Evolutionary conservation across 2,797 vertebrate genomes (phyloP).

Genomic region (Lutjanus campechanus): DNA sequence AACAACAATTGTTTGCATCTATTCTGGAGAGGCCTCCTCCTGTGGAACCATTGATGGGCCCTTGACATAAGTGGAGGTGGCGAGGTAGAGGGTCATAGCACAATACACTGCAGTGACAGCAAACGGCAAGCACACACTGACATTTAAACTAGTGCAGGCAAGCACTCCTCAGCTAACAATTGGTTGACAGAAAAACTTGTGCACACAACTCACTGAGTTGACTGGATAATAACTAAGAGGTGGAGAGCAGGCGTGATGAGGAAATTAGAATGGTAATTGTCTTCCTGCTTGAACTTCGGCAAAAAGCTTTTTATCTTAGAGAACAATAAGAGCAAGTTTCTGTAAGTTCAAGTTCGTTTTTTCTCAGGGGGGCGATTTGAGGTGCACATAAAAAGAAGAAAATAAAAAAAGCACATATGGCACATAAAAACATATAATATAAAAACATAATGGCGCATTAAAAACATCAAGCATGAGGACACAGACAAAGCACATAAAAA

Average conservation of each 20-base stretch:
- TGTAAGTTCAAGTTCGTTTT: not conserved
- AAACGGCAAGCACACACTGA: slow-evolving; percentile 42
- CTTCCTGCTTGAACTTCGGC: slow-evolving; percentile 17
- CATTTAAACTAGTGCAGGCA: slow-evolving; percentile 25
- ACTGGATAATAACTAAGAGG: slow-evolving; percentile 42
- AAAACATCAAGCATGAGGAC: not conserved
- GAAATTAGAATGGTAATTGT: slow-evolving; percentile 39
- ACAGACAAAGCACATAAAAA: not conserved
- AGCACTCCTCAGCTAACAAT: slow-evolving; percentile 7
- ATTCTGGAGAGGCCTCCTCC: slow-evolving; percentile 18
- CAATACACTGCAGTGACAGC: slow-evolving; percentile 26
- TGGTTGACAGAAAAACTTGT: slow-evolving; percentile 25
- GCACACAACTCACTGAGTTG: slow-evolving; percentile 10
- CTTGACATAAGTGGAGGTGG: slow-evolving; percentile 42
- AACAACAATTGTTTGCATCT: slow-evolving; percentile 36
- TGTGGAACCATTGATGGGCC: slow-evolving; percentile 35
- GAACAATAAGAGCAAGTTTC: slow-evolving; percentile 8
- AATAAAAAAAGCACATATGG: slow-evolving; percentile 4
- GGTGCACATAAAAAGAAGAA: not conserved
- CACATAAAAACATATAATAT: not conserved
- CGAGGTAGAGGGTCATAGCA: slow-evolving; percentile 32
- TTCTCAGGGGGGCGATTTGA: not conserved
- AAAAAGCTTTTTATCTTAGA: slow-evolving; percentile 2
- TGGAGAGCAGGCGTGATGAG: slow-evolving; percentile 29
- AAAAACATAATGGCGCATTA: not conserved